Percentiles rank a stretch among this genome's conserved stretches.
phyloP scores from a whole-genome alignment of 2,797 vertebrate genomes.

The Muscicapa comitata region DNA sequence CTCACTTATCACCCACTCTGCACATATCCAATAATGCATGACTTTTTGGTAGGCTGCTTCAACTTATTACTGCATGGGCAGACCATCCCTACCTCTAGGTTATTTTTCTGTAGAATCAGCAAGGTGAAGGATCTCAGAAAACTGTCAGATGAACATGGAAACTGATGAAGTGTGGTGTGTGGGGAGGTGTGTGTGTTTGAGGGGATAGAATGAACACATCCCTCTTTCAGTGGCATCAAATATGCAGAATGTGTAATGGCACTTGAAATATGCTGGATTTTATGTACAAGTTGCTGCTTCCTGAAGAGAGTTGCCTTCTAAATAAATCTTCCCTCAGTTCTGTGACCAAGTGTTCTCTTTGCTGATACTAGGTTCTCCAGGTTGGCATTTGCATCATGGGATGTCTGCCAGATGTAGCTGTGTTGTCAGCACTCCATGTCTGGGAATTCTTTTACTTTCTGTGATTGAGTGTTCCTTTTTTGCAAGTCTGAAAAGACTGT shows the following conservation, averaged over 20 bases:
- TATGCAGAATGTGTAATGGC: neutral
- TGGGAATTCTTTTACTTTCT: neutral
- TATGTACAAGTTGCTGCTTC: neutral
- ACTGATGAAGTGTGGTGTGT: neutral
- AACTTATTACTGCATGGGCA: neutral
- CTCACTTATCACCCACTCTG: neutral
- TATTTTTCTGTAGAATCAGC: neutral
- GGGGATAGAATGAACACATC: neutral
- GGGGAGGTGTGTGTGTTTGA: too few species aligned
- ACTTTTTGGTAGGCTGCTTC: neutral
- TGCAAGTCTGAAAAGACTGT: neutral
- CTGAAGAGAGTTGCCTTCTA: neutral
- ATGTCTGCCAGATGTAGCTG: neutral
- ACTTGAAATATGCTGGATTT: neutral
- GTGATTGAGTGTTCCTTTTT: neutral
- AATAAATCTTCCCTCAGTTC: neutral
- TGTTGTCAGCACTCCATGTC: neutral
- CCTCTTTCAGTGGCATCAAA: neutral
- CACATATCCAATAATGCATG: neutral
- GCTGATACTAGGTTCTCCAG: neutral
- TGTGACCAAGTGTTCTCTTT: neutral
- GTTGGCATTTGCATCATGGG: neutral
- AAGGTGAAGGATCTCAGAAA: neutral
- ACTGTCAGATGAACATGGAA: neutral
- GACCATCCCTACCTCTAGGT: neutral